Base-by-base conservation (phyloP, 2,113 vertebrate species). In the Oophaga pumilio region DNA sequence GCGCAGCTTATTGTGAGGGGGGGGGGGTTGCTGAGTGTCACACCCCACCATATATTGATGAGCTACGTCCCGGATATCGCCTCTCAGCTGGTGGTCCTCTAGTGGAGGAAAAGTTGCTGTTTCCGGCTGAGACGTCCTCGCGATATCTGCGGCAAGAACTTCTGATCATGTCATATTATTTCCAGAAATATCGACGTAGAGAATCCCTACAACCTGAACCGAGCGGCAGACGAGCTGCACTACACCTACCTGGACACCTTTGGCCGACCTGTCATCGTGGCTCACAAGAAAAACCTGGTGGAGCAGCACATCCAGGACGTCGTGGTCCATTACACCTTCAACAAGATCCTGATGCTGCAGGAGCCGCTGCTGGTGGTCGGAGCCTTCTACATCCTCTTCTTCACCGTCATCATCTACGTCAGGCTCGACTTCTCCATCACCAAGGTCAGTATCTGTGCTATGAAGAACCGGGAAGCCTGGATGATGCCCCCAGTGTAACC, bases 241-340 rank as follows among this genome's bases (percentile, higher is more conserved):
- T 98, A 98, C 76, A 99, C 98, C 0, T 99, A 99, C 14, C 92
- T 99, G 91, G 98, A 99, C 90, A 99, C 98, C 0, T 99, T 99
- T 33, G 98, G 98, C 76, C 96, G 98, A 11, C 97, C 98, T 0
- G 98, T 99, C 89, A 95, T 99, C 77, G 96, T 98, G 4, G 98
- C 97, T 77, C 96, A 96, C 52, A 99, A 99, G 94, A 96, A 59
- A 85, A 99, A 99, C 84, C 92, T 99, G 91, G 98, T 99, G 85
- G 98, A 99, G 89, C 97, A 99, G 92, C 98, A 99, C 90, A 99
- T 99, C 90, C 98, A 99, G 91, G 98, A 99, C 90, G 94, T 99
- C 0, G 98, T 99, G 96, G 98, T 99, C 90, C 94, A 96, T 84
- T 24, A 79, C 73, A 84, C 81, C 0, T 88, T 88, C 73, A 99